A percentile compares a stretch with the other conserved stretches of the same genome.
phyloP scores from a whole-genome alignment of 2,888 invertebrate species.

The Synergus gifuensis region DNA sequence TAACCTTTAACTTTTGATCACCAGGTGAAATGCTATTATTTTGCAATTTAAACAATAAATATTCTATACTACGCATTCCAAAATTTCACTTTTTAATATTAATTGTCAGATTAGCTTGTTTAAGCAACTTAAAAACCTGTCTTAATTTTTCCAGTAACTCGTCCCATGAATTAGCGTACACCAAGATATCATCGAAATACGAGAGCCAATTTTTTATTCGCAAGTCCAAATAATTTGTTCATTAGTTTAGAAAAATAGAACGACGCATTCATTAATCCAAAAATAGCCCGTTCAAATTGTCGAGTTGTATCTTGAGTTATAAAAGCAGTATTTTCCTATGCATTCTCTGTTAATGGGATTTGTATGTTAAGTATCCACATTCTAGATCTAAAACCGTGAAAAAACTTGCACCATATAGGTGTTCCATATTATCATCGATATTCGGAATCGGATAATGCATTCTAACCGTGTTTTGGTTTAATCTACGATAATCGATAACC shows the following conservation, averaged over 20 bases:
- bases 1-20: slow-evolving; percentile 54
- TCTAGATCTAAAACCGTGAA: background rate
- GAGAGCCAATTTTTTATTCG: background rate
- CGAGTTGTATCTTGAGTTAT: background rate
- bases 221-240: background rate
- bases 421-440: background rate
- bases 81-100: slow-evolving; percentile 4
- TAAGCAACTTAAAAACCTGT: background rate
- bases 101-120: background rate
- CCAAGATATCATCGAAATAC: background rate
- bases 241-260: background rate
- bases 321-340: slow-evolving; percentile 1
- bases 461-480: background rate
- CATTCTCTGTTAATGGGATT: background rate
- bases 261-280: background rate
- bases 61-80: slow-evolving; percentile 2
- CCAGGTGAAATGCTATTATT: slow-evolving; percentile 47
- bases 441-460: background rate
- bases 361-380: slow-evolving; percentile 6
- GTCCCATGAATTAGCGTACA: background rate
- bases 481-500: background rate
- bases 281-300: background rate
- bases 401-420: background rate
- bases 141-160: slow-evolving; percentile 55
- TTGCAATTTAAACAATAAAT: slow-evolving; percentile 56